Percentiles rank a stretch among this genome's conserved stretches.
These are phyloP conservation scores for Octodon degus DNA, from an alignment of 2,113 vertebrate species.

Conservation along the genomic window DNA sequence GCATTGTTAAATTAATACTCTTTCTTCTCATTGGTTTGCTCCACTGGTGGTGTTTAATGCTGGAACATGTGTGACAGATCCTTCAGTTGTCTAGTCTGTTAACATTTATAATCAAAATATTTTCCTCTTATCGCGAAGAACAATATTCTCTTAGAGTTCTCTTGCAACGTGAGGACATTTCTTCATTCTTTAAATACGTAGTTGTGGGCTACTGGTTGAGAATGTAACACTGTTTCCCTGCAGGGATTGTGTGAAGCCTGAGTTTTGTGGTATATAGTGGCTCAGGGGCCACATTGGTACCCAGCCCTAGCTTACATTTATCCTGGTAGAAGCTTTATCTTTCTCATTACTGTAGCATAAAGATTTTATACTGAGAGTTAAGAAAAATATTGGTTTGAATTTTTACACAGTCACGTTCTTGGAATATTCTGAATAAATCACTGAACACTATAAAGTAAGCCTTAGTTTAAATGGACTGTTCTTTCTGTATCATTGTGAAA, in stretches of 20 bases:
- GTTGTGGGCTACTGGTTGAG: neutral
- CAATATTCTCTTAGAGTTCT: conserved; percentile 18
- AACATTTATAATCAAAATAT: conserved; percentile 66
- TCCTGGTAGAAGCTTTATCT: neutral
- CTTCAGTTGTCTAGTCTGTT: conserved; percentile 37
- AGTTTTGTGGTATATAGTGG: neutral
- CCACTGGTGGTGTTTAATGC: neutral
- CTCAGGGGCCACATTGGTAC: neutral
- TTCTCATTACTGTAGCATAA: neutral
- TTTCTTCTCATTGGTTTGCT: conserved; percentile 1
- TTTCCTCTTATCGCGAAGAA: conserved; percentile 44
- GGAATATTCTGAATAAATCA: neutral
- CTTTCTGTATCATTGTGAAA: neutral
- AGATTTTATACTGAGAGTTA: neutral
- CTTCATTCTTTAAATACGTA: neutral
- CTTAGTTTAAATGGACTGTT: neutral
- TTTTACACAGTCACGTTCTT: neutral
- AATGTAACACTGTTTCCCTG: neutral
- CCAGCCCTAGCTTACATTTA: neutral
- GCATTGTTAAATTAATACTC: neutral
- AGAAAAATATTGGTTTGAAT: neutral
- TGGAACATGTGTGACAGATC: neutral
- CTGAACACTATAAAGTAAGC: neutral
- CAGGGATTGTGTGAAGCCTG: neutral
- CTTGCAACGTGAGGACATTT: neutral